Percentiles rank a stretch among this genome's conserved stretches.
phyloP scores from a whole-genome alignment of 1,140 invertebrate species.

The Bombus polaris region DNA sequence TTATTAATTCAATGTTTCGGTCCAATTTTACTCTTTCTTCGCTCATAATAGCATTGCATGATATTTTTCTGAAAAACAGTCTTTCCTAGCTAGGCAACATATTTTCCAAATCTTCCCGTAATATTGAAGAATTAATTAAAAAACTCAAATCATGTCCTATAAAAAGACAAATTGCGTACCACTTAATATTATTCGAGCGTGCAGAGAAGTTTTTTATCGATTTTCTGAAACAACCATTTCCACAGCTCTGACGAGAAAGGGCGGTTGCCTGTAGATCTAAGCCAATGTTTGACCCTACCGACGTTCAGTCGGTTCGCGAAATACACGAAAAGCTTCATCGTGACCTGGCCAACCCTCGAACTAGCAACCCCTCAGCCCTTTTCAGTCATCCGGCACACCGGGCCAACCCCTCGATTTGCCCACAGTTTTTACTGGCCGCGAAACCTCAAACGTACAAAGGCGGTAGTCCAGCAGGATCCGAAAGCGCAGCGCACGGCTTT shows the following conservation, averaged over 20 bases:
- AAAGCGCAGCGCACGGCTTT: slow-evolving; percentile 51
- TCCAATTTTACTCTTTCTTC: background rate
- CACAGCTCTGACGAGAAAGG: slow-evolving; percentile 13
- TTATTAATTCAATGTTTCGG: background rate
- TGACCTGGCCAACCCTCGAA: slow-evolving; percentile 44
- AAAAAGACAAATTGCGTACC: background rate
- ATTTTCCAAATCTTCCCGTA: no score
- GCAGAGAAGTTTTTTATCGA: background rate
- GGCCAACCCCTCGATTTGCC: slow-evolving; percentile 43
- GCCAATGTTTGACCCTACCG: slow-evolving; percentile 52
- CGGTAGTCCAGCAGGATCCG: slow-evolving; percentile 58
- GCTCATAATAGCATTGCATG: background rate
- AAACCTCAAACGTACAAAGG: slow-evolving; percentile 77
- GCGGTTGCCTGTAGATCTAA: slow-evolving; percentile 48
- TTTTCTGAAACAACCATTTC: slow-evolving; percentile 4
- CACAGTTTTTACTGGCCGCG: slow-evolving; percentile 73
- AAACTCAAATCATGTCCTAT: no score
- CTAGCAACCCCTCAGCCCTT: slow-evolving; percentile 4
- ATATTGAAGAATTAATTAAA: no score
- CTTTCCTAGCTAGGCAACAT: no score
- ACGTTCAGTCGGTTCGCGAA: slow-evolving; percentile 33
- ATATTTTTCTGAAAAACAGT: background rate
- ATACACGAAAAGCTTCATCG: slow-evolving; percentile 64
- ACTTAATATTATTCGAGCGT: no score
- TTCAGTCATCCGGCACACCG: background rate